These are phyloP conservation scores for Acridotheres tristis DNA, from an alignment of 2,797 vertebrate genomes.

Conservation along the genomic window DNA sequence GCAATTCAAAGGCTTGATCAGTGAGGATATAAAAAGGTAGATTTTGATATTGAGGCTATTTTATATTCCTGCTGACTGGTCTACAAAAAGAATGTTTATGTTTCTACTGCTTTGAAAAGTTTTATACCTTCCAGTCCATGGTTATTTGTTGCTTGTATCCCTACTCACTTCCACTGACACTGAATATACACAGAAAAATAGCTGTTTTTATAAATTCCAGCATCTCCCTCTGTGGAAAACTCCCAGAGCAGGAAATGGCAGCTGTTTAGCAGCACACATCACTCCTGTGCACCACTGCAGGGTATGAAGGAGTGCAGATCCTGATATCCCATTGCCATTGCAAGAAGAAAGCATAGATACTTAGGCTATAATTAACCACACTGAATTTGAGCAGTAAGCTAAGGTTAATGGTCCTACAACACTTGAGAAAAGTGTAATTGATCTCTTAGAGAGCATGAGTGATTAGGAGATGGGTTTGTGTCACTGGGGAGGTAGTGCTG, in stretches of 20 bases:
- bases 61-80: not conserved
- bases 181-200: not conserved
- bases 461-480: constrained; percentile 44
- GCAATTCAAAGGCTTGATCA: not conserved
- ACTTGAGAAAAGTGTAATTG: constrained; percentile 49
- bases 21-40: not conserved
- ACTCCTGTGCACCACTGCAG: not conserved
- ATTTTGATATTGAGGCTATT: not conserved
- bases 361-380: constrained; percentile 17
- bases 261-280: not conserved
- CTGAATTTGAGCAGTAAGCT: constrained; percentile 44
- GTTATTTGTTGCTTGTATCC: not conserved
- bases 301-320: not conserved
- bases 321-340: not conserved
- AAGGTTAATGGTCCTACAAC: constrained; percentile 55
- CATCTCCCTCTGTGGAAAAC: not conserved
- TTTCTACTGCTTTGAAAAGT: not conserved
- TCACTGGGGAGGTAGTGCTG: not conserved
- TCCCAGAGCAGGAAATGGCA: not conserved
- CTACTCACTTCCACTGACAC: not conserved
- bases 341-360: not conserved
- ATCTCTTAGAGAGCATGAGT: constrained; percentile 29
- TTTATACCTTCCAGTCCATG: not conserved
- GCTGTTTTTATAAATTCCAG: not conserved
- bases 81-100: not conserved